A percentile compares a stretch with the other conserved stretches of the same genome.
Evolutionary conservation across 1,140 invertebrate species (phyloP).

Genomic region (Drosophila mojavensis): DNA sequence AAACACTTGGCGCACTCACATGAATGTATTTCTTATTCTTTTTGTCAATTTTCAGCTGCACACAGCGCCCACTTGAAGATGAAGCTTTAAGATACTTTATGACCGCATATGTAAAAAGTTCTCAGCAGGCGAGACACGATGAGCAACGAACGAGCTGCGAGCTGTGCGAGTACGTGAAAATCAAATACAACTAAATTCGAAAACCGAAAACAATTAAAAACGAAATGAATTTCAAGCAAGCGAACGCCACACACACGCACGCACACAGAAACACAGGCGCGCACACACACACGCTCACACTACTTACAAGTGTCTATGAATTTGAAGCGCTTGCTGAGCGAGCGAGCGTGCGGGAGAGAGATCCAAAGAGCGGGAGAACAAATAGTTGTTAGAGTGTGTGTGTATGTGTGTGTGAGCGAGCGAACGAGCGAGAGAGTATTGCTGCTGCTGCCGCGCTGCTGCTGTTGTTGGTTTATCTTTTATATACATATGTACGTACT

Average conservation of each 20-base stretch:
- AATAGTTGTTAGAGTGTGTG: slow-evolving; percentile 5
- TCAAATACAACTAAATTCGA: slow-evolving; percentile 79
- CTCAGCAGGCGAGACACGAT: slow-evolving; percentile 45
- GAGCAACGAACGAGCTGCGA: slow-evolving; percentile 41
- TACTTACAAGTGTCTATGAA: slow-evolving; percentile 60
- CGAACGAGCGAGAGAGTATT: slow-evolving; percentile 12
- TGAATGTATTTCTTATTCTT: slow-evolving; percentile 18
- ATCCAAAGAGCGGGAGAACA: background rate
- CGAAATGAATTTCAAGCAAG: slow-evolving; percentile 66
- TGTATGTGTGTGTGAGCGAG: background rate
- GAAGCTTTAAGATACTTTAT: slow-evolving; percentile 21
- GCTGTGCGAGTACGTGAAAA: slow-evolving; percentile 70
- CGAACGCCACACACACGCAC: slow-evolving; percentile 25
- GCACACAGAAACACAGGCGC: slow-evolving; percentile 16
- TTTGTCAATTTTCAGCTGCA: slow-evolving; percentile 18
- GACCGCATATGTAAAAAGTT: slow-evolving; percentile 22
- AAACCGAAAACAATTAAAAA: slow-evolving; percentile 81
- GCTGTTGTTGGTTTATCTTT: slow-evolving; percentile 40
- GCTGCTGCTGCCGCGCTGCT: background rate
- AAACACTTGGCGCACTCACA: slow-evolving; percentile 38
- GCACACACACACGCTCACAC: slow-evolving; percentile 16
- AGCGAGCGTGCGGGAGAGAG: slow-evolving; percentile 14
- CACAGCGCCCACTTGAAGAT: slow-evolving; percentile 13
- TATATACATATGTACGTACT: slow-evolving; percentile 44
- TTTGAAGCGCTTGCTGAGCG: slow-evolving; percentile 58